These are phyloP conservation scores for Bovichtus diacanthus DNA, from an alignment of 2,797 vertebrate genomes.

Conservation along the genomic window DNA sequence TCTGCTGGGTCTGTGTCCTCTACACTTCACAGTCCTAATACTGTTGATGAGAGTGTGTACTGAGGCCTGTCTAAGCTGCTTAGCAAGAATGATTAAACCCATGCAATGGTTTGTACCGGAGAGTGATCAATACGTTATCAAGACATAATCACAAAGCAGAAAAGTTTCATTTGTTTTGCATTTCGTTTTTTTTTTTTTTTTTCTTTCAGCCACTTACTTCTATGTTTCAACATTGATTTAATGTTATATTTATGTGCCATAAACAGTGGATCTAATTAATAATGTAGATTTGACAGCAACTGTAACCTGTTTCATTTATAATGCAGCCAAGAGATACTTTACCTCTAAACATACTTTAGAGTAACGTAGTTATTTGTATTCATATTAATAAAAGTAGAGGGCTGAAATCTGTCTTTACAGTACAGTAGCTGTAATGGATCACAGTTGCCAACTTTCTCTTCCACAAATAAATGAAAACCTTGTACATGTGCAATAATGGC, in stretches of 20 bases:
- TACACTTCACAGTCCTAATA: background rate
- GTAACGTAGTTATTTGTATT: background rate
- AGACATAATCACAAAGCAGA: constrained; percentile 32
- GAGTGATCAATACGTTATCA: constrained; percentile 30
- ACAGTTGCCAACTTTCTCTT: constrained; percentile 7
- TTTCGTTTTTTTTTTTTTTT: background rate
- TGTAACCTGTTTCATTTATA: background rate
- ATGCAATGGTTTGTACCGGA: background rate
- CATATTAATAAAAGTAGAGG: background rate
- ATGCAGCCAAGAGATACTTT: background rate
- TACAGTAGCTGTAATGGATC: constrained; percentile 1
- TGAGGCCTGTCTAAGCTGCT: constrained; percentile 46
- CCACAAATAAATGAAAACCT: constrained; percentile 33
- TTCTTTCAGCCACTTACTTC: background rate
- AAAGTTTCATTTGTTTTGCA: background rate
- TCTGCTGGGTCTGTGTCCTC: constrained; percentile 34
- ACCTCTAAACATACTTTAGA: background rate
- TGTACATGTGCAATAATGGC: constrained; percentile 29
- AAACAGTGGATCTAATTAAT: background rate
- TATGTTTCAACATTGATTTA: constrained; percentile 5
- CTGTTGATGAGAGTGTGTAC: constrained; percentile 36
- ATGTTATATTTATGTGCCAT: background rate
- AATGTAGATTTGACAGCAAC: background rate
- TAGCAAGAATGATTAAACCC: constrained; percentile 40
- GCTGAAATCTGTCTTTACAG: constrained; percentile 2